Base-by-base conservation (phyloP, 2,797 vertebrate genomes). In the Alauda arvensis region DNA sequence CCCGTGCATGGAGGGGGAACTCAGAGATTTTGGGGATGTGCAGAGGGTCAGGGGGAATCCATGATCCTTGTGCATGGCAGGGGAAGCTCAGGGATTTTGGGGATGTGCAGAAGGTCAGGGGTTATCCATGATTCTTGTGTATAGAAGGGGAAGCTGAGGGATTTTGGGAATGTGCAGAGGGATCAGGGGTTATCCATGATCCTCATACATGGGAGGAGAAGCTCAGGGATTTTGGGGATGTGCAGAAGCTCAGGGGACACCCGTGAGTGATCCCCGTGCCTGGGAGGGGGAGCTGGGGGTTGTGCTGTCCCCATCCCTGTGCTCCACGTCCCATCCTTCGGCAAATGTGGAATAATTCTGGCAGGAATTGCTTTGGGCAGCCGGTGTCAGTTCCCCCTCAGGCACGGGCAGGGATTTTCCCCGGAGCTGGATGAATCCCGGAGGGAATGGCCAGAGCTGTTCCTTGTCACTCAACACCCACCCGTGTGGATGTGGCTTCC, bases 71-170 rank as follows among this genome's bases (percentile, higher is more conserved):
- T 56, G 60, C 16, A 2, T 17, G n/a, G 28, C 14, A 45, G 28
- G 15, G 1, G 8, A 18, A 23, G 11, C 3, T 56, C 12, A 57
- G 20, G 18, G 20, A 2, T 33, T 74, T 70, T 8, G 4, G 39
- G 26, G 1, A 18, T 26, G 66, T 9, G 66, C 17, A 18, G 55
- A 9, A 6, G 37, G 20, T 39, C 1, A 1, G 18, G 31, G 3
- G 1, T 8, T 11, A 1, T 8, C 13, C 0, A 9, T 1, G 4
- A 23, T 57, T 29, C 39, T 8, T 0, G 0, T 55, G 48, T 7
- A 2, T 17, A 21, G 23, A 4, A 55, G 33, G 6, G 0, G 12
- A 18, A 51, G 6, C 5, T 61, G 2, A 33, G 39, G 18, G 19
- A 2, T 42, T 76, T 8, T 6, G 25, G 34, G 52, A 2, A 23